phyloP scores from a whole-genome alignment of 2,113 vertebrate species.

The Illadopsis cleaveri region DNA sequence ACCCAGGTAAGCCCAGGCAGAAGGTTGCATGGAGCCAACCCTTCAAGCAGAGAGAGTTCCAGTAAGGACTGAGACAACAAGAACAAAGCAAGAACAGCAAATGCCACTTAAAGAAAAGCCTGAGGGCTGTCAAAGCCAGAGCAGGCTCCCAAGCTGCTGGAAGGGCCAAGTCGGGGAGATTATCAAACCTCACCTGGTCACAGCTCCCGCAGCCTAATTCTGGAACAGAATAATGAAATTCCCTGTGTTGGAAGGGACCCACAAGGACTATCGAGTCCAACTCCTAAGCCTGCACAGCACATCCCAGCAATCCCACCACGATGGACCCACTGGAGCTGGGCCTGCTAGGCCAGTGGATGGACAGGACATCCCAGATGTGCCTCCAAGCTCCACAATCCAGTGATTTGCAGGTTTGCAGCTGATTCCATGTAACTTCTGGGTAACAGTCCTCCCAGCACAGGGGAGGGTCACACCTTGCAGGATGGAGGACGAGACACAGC shows the following conservation, averaged over 20 bases:
- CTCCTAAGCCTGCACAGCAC: background rate
- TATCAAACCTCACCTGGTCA: background rate
- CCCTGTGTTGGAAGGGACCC: background rate
- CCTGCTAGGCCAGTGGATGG: background rate
- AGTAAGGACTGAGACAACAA: rapidly evolving
- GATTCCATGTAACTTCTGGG: rapidly evolving
- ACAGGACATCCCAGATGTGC: background rate
- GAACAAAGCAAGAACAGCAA: background rate
- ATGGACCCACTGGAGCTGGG: background rate
- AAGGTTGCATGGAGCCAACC: background rate
- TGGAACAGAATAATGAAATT: background rate
- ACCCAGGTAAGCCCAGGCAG: background rate
- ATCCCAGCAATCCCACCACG: background rate
- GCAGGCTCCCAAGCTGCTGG: background rate
- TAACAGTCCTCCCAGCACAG: background rate
- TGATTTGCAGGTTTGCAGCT: background rate
- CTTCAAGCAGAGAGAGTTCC: background rate
- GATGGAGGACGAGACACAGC: background rate
- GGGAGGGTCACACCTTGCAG: background rate
- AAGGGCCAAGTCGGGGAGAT: rapidly evolving
- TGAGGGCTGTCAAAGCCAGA: background rate
- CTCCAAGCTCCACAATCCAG: rapidly evolving
- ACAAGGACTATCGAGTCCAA: background rate
- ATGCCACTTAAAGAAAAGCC: background rate
- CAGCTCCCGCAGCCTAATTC: background rate